Conservation (phyloP, 2,888 invertebrate species). For the Meta bourneti region DNA sequence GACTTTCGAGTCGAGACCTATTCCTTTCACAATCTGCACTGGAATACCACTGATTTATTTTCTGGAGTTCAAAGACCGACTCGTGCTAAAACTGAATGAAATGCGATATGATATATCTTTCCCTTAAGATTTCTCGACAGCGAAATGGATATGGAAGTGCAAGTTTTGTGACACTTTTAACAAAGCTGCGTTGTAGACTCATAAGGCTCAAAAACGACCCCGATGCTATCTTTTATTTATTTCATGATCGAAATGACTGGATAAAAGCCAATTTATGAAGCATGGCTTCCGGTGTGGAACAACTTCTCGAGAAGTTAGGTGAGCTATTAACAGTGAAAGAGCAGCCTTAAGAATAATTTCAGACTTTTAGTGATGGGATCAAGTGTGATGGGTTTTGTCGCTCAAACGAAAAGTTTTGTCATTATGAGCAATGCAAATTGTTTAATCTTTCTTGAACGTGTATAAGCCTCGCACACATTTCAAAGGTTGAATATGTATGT, state of each 20-base stretch:
- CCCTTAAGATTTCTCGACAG: not conserved
- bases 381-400: not conserved
- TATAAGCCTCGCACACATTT: too few species aligned
- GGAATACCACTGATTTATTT: not conserved
- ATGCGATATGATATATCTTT: not conserved
- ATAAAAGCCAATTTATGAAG: not conserved
- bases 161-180: constrained; percentile 8
- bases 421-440: too few species aligned
- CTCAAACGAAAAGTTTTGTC: too few species aligned
- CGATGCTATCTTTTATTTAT: not conserved
- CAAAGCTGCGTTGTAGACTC: not conserved
- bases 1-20: not conserved
- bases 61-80: not conserved
- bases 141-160: not conserved
- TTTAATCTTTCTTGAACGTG: too few species aligned
- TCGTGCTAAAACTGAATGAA: not conserved
- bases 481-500: too few species aligned
- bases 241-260: not conserved
- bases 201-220: not conserved
- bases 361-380: not conserved
- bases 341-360: not conserved
- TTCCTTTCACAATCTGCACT: not conserved
- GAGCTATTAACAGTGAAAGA: not conserved
- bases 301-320: not conserved
- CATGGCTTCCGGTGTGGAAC: not conserved